These are phyloP conservation scores for Diplodus sargus DNA, from an alignment of 2,797 vertebrate genomes.

Conservation along the genomic window DNA sequence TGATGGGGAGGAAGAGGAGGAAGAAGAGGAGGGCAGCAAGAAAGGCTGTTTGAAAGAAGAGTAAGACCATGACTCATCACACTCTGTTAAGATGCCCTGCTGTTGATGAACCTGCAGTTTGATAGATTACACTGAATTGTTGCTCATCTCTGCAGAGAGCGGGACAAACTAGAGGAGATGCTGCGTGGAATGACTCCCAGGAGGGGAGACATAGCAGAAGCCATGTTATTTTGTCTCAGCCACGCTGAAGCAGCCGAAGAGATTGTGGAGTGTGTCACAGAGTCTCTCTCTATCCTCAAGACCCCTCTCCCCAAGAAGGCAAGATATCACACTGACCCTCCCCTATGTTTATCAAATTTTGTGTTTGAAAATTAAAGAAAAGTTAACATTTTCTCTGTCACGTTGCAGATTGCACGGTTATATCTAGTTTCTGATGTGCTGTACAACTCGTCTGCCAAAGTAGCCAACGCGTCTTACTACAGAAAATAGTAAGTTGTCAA, in stretches of 20 bases:
- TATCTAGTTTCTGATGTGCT: conserved; percentile 99
- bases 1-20: conserved; percentile 93
- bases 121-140: not conserved
- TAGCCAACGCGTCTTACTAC: conserved; percentile 98
- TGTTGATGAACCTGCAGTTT: not conserved
- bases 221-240: conserved; percentile 97
- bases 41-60: conserved; percentile 98
- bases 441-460: conserved; percentile 99
- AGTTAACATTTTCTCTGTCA: not conserved
- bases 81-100: not conserved
- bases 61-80: conserved; percentile 75
- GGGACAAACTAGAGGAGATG: conserved; percentile 97
- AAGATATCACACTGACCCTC: not conserved
- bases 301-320: conserved; percentile 99
- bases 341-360: not conserved
- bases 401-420: conserved; percentile 93
- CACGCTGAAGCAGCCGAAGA: conserved; percentile 98
- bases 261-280: conserved; percentile 97
- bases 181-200: conserved; percentile 93
- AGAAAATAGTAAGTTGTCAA: conserved; percentile 95
- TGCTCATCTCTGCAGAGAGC: conserved; percentile 86
- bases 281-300: conserved; percentile 97
- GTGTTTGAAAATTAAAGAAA: not conserved
- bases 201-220: conserved; percentile 95
- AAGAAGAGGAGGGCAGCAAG: conserved; percentile 92